Evolutionary conservation across 1,140 invertebrate genomes (phyloP).

Genomic region (Halyomorpha halys): DNA sequence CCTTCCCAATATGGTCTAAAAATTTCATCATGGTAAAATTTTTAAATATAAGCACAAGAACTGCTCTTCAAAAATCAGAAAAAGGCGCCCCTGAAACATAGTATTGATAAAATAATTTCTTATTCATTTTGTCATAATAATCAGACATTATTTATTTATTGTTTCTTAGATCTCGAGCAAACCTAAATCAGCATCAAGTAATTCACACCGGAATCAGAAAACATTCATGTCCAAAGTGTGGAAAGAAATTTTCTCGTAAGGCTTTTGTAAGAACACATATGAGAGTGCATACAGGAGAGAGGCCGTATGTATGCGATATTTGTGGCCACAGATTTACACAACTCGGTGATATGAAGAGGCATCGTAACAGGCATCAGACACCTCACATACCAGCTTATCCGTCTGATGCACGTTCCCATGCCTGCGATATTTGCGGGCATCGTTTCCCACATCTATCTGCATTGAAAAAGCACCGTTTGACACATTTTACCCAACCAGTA

Average conservation of each 20-base stretch:
- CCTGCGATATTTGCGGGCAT: neutral
- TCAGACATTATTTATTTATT: neutral
- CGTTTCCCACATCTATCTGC: neutral
- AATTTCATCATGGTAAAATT: too few relatives aligned
- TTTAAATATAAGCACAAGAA: too few relatives aligned
- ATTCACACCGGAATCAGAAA: slow-evolving; percentile 41
- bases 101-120: too few relatives aligned
- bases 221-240: slow-evolving; percentile 38
- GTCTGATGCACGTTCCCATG: neutral
- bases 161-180: slow-evolving; percentile 29
- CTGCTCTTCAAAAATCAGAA: too few relatives aligned
- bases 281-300: slow-evolving; percentile 42
- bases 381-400: slow-evolving; percentile 1
- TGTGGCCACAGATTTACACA: slow-evolving; percentile 36
- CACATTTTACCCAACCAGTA: neutral
- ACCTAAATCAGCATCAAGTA: slow-evolving; percentile 31
- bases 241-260: slow-evolving; percentile 28
- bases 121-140: too few relatives aligned
- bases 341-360: slow-evolving; percentile 32
- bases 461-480: neutral
- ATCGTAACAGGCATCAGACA: slow-evolving; percentile 5
- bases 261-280: slow-evolving; percentile 28
- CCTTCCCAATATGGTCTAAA: too few relatives aligned
- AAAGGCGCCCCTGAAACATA: too few relatives aligned
- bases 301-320: slow-evolving; percentile 47